These are phyloP conservation scores for Lateolabrax maculatus DNA, from an alignment of 2,797 vertebrate species.

Conservation along the genomic window DNA sequence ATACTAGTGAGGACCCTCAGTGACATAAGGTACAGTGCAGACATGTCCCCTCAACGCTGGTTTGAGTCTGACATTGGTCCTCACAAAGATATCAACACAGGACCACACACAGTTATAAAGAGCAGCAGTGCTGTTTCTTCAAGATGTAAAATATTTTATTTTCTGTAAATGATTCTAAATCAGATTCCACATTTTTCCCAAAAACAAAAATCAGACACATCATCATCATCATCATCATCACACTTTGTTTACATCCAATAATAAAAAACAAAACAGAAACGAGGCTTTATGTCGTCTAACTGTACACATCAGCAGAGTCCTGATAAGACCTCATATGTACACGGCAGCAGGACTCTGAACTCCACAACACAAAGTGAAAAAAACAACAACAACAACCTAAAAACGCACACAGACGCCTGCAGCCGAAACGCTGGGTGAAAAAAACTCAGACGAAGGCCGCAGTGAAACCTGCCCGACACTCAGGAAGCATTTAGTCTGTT, in stretches of 20 bases:
- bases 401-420: constrained; percentile 36
- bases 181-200: constrained; percentile 94
- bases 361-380: constrained; percentile 16
- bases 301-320: constrained; percentile 88
- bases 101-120: neutral
- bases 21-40: no score
- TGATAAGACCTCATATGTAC: constrained; percentile 51
- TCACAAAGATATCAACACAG: no score
- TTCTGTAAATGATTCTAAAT: constrained; percentile 99
- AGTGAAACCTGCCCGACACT: constrained; percentile 20
- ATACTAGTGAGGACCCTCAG: no score
- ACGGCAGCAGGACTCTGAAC: constrained; percentile 46
- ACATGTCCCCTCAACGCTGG: no score
- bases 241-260: constrained; percentile 90
- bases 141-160: constrained; percentile 98
- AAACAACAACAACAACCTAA: neutral
- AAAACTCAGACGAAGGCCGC: constrained; percentile 34
- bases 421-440: constrained; percentile 40
- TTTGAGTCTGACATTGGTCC: no score
- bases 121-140: constrained; percentile 3
- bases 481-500: constrained; percentile 24
- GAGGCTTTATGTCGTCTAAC: constrained; percentile 85
- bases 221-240: constrained; percentile 82
- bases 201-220: constrained; percentile 85
- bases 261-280: constrained; percentile 79